Base-by-base conservation (phyloP, 2,113 vertebrate genomes). In the Pongo abelii region DNA sequence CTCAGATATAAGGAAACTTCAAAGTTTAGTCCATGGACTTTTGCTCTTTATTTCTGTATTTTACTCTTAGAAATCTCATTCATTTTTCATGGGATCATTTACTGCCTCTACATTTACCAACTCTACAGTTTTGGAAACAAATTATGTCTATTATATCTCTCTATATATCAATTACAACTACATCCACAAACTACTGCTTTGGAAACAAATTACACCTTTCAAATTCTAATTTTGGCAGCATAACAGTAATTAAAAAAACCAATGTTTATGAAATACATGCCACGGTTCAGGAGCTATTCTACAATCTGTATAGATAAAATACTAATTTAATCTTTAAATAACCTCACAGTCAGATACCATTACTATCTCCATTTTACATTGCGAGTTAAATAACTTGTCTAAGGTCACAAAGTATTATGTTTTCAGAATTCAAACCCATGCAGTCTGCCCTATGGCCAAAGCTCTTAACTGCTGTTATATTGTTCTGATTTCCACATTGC, bases 131-230 rank as follows among this genome's bases (percentile, higher is more conserved):
- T 74, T 69, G 43, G 32, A 69, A 75, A 35, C 11, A 64, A 30
- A 30, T 64, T 64, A 64, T 32, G 5, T 64, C 61, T 64, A 64
- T 64, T 64, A 32, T 64, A 30, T 64, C 12, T 64, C 27, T 32
- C 12, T 64, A 32, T 64, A 64, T 64, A 32, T 64, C 12, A 64
- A 64, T 64, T 64, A 64, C 13, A 64, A 64, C 27, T 64, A 64
- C 2, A 64, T 64, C 61, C 50, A 59, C 3, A 11, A 96, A 67
- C 40, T 92, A 6, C 84, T 38, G 23, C 79, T 92, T 67, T 69
- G 43, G 32, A 69, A 80, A 17, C 84, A 97, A 79, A 89, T 72
- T 89, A 46, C 70, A 25, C 67, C 46, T 93, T 94, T 91, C 5
- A 78, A 78, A 84, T 96, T 94, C n/a, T 84, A 91, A 88, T 55